phyloP scores from a whole-genome alignment of 2,797 vertebrate species.

The Cirrhinus mrigala region DNA sequence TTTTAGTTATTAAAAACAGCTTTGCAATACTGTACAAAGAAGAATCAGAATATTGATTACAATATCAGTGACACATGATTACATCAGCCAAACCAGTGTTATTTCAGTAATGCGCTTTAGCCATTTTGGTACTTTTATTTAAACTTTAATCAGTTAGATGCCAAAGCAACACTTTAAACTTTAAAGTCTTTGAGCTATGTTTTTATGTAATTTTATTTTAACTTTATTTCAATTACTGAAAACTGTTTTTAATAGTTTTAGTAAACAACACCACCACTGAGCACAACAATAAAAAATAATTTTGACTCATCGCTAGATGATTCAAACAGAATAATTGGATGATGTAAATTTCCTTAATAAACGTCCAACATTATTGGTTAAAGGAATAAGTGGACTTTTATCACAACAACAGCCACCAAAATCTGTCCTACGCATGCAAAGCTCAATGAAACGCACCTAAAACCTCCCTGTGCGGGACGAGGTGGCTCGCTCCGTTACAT shows the following conservation, averaged over 20 bases:
- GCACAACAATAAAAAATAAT: neutral
- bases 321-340: neutral
- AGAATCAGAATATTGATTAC: neutral
- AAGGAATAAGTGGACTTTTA: neutral
- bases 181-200: neutral
- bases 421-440: neutral
- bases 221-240: neutral
- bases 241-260: neutral
- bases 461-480: constrained; percentile 87
- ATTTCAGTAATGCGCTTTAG: neutral
- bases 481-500: constrained; percentile 92
- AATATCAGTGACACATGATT: neutral
- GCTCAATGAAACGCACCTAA: constrained; percentile 80
- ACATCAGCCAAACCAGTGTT: neutral
- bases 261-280: neutral
- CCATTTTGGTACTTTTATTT: neutral
- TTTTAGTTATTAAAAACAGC: neutral
- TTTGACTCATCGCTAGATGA: neutral
- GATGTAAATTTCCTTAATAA: neutral
- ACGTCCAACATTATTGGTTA: neutral
- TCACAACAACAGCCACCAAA: neutral
- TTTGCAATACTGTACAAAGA: neutral
- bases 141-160: neutral
- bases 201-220: neutral
- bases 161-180: neutral